phyloP scores from a whole-genome alignment of 2,113 vertebrate genomes.

The Cyprinodon brontotheroides region DNA sequence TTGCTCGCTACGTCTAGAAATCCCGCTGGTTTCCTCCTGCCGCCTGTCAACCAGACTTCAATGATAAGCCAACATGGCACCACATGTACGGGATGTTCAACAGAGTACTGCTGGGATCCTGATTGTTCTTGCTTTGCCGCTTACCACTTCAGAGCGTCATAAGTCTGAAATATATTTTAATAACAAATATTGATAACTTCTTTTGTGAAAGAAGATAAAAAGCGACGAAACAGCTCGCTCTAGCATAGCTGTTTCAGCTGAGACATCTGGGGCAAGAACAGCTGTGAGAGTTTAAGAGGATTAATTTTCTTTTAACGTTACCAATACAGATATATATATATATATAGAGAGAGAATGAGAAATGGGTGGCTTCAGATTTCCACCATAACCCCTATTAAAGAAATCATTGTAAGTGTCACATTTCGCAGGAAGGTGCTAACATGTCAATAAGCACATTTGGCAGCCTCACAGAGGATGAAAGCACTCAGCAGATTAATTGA shows the following conservation, averaged over 20 bases:
- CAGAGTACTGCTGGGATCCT: background rate
- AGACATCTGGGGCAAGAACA: background rate
- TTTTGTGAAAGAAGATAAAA: background rate
- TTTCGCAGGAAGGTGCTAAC: slow-evolving; percentile 5
- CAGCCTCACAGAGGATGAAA: background rate
- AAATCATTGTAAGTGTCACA: slow-evolving; percentile 4
- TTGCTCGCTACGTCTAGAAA: background rate
- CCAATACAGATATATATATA: too few species aligned
- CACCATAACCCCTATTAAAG: background rate
- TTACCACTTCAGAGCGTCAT: background rate
- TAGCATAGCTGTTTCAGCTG: background rate
- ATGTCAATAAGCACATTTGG: slow-evolving; percentile 23
- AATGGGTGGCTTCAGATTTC: background rate
- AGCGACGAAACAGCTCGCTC: background rate
- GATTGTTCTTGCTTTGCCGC: background rate
- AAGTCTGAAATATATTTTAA: background rate
- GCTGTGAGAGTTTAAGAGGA: background rate
- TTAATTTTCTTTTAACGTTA: background rate
- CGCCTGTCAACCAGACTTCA: background rate
- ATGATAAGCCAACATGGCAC: background rate
- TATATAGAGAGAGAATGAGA: background rate
- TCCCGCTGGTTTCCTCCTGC: background rate
- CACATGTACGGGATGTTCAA: background rate
- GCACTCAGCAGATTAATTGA: slow-evolving; percentile 24
- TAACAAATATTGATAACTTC: background rate